phyloP scores from a whole-genome alignment of 1,140 invertebrate genomes.

The Coptotermes formosanus region DNA sequence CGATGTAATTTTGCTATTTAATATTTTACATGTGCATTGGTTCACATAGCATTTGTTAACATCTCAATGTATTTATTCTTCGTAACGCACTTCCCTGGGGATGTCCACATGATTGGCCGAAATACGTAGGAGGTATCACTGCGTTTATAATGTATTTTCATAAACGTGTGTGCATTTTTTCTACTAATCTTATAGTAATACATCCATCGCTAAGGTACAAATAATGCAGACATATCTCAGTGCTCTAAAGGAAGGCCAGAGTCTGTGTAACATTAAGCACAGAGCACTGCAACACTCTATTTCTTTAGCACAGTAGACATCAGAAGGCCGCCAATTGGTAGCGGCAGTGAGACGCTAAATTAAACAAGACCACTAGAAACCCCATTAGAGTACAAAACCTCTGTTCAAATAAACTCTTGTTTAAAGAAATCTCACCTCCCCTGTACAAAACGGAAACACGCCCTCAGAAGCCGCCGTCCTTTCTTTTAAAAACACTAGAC shows the following conservation, averaged over 20 bases:
- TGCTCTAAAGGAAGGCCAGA: background rate
- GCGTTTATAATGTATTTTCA: too few species aligned
- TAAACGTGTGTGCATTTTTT: too few species aligned
- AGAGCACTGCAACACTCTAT: background rate
- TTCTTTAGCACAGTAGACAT: background rate
- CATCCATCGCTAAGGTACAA: too few species aligned
- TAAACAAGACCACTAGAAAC: background rate
- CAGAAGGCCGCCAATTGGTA: background rate
- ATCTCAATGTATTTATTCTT: too few species aligned
- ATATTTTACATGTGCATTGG: too few species aligned
- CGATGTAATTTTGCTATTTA: too few species aligned
- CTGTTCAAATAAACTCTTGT: background rate
- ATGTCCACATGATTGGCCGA: too few species aligned
- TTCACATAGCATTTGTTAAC: too few species aligned
- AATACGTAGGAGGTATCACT: too few species aligned
- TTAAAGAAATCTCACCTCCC: constrained; percentile 15
- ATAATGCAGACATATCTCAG: too few species aligned
- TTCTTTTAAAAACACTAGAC: constrained; percentile 10
- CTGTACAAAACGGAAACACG: constrained; percentile 7
- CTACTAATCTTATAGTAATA: too few species aligned
- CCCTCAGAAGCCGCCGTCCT: background rate
- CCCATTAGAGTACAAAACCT: constrained; percentile 13
- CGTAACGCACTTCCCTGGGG: too few species aligned
- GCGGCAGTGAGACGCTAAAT: background rate
- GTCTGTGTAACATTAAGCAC: background rate